phyloP scores from a whole-genome alignment of 2,888 invertebrate species.

The Meteorus cinctellus region DNA sequence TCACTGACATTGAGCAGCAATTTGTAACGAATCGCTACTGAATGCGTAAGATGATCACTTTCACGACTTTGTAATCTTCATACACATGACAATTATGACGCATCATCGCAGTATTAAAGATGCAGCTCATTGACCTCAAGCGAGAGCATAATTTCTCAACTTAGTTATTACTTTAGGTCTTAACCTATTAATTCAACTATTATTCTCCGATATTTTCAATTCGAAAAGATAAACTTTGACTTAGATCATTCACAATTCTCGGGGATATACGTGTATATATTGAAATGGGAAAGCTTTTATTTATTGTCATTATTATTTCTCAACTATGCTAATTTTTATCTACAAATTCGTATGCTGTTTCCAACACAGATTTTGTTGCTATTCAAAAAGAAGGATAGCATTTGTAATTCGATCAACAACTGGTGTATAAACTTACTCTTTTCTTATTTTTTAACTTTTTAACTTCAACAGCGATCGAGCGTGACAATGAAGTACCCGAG shows the following conservation, averaged over 20 bases:
- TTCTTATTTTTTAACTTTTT: conserved; percentile 6
- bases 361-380: neutral
- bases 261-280: neutral
- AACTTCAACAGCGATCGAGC: conserved; percentile 25
- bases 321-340: too few species aligned
- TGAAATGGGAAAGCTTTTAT: neutral
- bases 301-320: neutral
- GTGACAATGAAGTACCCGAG: conserved; percentile 35
- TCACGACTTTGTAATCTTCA: conserved; percentile 8
- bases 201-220: conserved; percentile 26
- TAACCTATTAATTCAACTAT: conserved; percentile 12
- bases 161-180: neutral
- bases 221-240: conserved; percentile 28
- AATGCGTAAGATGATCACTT: neutral
- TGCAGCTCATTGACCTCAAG: conserved; percentile 47
- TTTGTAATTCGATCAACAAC: neutral
- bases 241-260: neutral
- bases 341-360: neutral
- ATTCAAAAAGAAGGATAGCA: too few species aligned
- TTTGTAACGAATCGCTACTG: neutral
- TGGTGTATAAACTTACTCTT: neutral
- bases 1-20: neutral
- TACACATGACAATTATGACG: neutral
- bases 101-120: conserved; percentile 4
- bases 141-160: conserved; percentile 29